These are phyloP conservation scores for Hippocampus kuda DNA, from an alignment of 2,797 vertebrate species.

Conservation along the genomic window DNA sequence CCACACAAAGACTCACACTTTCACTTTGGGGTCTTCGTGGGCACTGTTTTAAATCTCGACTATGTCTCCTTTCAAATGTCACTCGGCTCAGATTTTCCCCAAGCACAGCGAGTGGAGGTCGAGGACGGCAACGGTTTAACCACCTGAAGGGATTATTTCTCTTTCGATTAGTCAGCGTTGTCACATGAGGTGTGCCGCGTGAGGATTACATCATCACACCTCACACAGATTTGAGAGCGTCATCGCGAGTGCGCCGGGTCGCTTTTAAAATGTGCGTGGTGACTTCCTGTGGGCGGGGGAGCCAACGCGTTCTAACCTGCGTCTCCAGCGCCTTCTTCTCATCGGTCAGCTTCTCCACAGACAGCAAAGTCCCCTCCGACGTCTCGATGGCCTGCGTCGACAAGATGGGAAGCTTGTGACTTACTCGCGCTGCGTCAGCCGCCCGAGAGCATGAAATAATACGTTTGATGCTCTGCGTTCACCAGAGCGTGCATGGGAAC, in stretches of 20 bases:
- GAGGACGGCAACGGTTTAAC: background rate
- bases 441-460: background rate
- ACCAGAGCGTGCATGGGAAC: background rate
- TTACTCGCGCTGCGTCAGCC: background rate
- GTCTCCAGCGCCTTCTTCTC: slow-evolving; percentile 42
- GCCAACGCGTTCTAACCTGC: slow-evolving; percentile 54
- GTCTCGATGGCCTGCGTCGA: slow-evolving; percentile 57
- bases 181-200: slow-evolving; percentile 5
- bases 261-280: background rate
- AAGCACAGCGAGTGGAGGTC: background rate
- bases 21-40: background rate
- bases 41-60: background rate
- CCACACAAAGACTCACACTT: background rate
- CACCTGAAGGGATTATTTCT: background rate
- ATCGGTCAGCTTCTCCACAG: slow-evolving; percentile 48
- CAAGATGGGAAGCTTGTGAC: background rate
- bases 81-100: background rate
- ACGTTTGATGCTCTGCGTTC: background rate
- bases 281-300: background rate
- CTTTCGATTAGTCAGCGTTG: background rate
- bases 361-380: slow-evolving; percentile 54
- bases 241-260: slow-evolving; percentile 4
- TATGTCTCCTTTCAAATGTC: background rate
- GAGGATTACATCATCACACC: slow-evolving; percentile 58
- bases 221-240: slow-evolving; percentile 29